Base-by-base conservation (phyloP, 1,140 invertebrate genomes). In the Lordiphosa collinella region DNA sequence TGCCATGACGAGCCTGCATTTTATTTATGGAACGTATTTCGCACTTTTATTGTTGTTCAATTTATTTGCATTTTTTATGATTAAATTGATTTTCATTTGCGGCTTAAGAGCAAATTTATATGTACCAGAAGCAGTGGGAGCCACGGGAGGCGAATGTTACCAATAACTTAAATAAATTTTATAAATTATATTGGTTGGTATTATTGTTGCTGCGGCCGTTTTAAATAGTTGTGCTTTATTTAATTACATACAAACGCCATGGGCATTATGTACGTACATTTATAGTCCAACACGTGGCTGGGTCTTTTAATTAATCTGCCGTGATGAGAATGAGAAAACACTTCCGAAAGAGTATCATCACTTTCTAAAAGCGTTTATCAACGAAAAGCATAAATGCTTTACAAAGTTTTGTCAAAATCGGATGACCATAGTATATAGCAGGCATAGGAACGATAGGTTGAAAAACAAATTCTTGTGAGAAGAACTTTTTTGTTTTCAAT, bases 91-190 rank as follows among this genome's bases (percentile, higher is more conserved):
- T 66, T 61, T 66, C 49, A 76, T 70, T 76, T 64, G 58, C 38
- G 55, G 74, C 74, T 78, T 79, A 79, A 79, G 59, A 50, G 75
- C 25, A 41, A 54, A 73, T 72, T 70, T 70, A 76, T 75, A 43
- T 48, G 36, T 31, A 31, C n/a, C 14, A 37, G 36, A 51, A 36
- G 34, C 18, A 37, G 48, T 11, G 18, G 16, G 11, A 9, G 9
- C 12, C 5, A 7, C 2, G 3, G 5, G 18, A 2, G 8, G 5
- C 11, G 46, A 38, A 52, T 40, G 47, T 58, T 58, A 53, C 53
- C 55, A 52, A 56, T 56, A 49, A 43, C 47, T 71, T 58, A 12
- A 60, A 68, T 76, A 54, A 40, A 51, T 76, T 53, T 54, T 37
- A 62, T 61, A 57, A 66, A 66, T 71, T 70, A 54, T 67, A 31